These are phyloP conservation scores for Sycophaga agraensis DNA, from an alignment of 1,140 invertebrate genomes.

Conservation along the genomic window DNA sequence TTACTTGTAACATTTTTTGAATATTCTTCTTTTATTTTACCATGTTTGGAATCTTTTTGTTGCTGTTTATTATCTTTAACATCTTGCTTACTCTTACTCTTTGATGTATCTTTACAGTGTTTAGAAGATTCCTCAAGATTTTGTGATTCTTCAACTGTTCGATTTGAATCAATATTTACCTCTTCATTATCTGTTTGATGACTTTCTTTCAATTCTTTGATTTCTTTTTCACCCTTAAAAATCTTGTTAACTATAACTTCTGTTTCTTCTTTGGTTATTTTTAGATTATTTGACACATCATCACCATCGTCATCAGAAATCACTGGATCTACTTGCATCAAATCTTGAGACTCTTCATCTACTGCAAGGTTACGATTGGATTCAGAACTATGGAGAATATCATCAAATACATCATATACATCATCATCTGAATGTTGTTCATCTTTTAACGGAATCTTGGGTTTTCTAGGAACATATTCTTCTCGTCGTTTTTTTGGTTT, in stretches of 20 bases:
- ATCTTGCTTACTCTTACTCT: constrained; percentile 30
- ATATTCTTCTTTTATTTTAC: constrained; percentile 31
- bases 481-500: constrained; percentile 50
- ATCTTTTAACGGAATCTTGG: constrained; percentile 47
- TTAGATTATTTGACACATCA: constrained; percentile 12
- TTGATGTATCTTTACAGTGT: constrained; percentile 8
- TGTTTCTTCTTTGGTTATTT: constrained; percentile 35
- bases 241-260: constrained; percentile 24
- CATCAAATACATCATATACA: constrained; percentile 35
- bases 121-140: constrained; percentile 16
- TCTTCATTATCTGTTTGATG: constrained; percentile 3
- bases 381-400: constrained; percentile 10
- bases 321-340: constrained; percentile 41
- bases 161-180: constrained; percentile 10
- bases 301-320: constrained; percentile 49
- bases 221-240: constrained; percentile 32
- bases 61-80: constrained; percentile 28
- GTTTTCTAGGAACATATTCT: constrained; percentile 52
- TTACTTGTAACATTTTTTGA: constrained; percentile 15
- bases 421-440: constrained; percentile 34
- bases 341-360: constrained; percentile 41
- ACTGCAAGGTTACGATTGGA: constrained; percentile 9
- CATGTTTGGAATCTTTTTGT: constrained; percentile 30
- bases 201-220: constrained; percentile 16
- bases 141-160: constrained; percentile 9